These are phyloP conservation scores for Fragum sueziense DNA, from an alignment of 2,888 invertebrate species.

Conservation along the genomic window DNA sequence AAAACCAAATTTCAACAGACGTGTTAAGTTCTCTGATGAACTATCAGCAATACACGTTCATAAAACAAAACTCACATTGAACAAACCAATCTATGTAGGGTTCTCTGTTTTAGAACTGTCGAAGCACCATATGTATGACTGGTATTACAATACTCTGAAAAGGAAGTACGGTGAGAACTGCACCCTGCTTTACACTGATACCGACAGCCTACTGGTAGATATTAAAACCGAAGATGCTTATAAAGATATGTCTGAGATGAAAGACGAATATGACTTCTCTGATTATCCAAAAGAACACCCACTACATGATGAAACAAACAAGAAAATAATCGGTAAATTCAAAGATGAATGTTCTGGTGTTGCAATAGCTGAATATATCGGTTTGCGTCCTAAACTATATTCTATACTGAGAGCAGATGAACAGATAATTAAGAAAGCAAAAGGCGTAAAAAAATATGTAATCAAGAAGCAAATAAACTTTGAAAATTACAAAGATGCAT, in stretches of 20 bases:
- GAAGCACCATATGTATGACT: conserved; percentile 66
- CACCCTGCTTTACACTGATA: conserved; percentile 62
- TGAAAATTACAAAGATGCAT: conserved; percentile 46
- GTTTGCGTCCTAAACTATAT: conserved; percentile 51
- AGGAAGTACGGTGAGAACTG: conserved; percentile 62
- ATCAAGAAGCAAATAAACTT: conserved; percentile 42
- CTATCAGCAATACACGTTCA: conserved; percentile 27
- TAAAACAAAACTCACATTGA: conserved; percentile 40
- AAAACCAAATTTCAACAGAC: conserved; percentile 33
- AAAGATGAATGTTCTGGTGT: conserved; percentile 43
- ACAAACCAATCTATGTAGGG: conserved; percentile 52
- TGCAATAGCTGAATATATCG: conserved; percentile 47
- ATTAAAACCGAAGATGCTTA: conserved; percentile 80
- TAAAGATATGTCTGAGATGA: conserved; percentile 65
- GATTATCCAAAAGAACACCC: conserved; percentile 44
- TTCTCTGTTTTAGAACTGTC: conserved; percentile 41
- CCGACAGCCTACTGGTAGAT: conserved; percentile 71
- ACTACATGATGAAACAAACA: conserved; percentile 44
- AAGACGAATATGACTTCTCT: conserved; percentile 44
- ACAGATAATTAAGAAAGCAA: conserved; percentile 37
- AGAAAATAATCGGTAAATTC: conserved; percentile 46
- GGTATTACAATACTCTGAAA: conserved; percentile 76
- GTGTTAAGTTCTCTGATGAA: conserved; percentile 40
- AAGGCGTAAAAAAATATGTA: conserved; percentile 46
- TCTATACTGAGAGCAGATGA: conserved; percentile 31